Percentiles rank a stretch among this genome's conserved stretches.
Evolutionary conservation across 2,113 vertebrate species (phyloP).

Genomic region (Condylura cristata): DNA sequence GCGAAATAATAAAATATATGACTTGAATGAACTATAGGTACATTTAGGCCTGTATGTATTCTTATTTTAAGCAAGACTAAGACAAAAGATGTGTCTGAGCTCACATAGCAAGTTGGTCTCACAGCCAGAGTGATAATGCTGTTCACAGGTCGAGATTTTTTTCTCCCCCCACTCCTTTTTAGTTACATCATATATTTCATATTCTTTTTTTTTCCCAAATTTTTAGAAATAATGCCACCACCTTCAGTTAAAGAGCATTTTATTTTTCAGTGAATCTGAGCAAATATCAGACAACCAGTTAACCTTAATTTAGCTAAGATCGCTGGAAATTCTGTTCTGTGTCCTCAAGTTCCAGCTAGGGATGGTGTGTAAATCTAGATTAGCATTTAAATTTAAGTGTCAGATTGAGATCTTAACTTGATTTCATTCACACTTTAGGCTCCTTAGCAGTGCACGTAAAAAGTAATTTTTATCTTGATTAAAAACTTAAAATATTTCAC

Average conservation of each 20-base stretch:
- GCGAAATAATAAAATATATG: neutral
- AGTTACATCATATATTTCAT: neutral
- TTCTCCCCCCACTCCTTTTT: neutral
- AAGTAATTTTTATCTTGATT: neutral
- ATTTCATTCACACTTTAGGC: neutral
- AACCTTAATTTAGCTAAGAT: neutral
- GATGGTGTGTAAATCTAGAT: neutral
- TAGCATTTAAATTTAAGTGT: neutral
- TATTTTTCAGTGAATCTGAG: neutral
- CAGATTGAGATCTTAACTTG: neutral
- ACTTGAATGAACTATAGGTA: neutral
- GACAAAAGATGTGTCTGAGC: too few species aligned
- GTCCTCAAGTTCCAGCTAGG: neutral
- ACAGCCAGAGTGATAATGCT: neutral
- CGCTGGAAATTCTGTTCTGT: neutral
- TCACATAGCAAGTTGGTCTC: neutral
- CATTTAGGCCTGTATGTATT: neutral
- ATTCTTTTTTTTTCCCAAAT: neutral
- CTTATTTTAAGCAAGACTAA: neutral
- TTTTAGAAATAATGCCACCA: neutral
- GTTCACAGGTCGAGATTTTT: neutral
- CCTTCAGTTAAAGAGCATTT: neutral
- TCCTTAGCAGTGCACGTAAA: neutral
- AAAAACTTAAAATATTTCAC: neutral
- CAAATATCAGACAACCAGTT: neutral